A percentile compares a stretch with the other conserved stretches of the same genome.
phyloP scores from a whole-genome alignment of 2,888 invertebrate species.

The Chrysodeixis includens region DNA sequence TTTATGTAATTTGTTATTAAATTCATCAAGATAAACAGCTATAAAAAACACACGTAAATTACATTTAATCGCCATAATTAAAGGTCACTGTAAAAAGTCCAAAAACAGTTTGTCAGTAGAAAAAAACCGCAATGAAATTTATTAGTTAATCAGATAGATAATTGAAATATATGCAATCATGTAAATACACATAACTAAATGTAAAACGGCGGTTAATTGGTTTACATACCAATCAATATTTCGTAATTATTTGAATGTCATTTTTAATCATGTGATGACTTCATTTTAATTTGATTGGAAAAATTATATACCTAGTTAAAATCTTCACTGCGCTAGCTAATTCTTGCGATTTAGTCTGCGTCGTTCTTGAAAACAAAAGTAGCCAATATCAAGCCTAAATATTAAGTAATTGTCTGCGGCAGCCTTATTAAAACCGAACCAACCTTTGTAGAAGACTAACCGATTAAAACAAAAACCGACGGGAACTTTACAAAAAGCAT shows the following conservation, averaged over 20 bases:
- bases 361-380: too few relatives aligned
- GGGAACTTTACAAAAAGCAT: too few relatives aligned
- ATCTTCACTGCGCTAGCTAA: too few relatives aligned
- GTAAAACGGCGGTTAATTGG: slow-evolving; percentile 50
- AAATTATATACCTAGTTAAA: too few relatives aligned
- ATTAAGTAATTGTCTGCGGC: too few relatives aligned
- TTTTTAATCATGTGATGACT: slow-evolving; percentile 21
- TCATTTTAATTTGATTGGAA: background rate
- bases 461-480: too few relatives aligned
- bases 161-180: slow-evolving; percentile 46
- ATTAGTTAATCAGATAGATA: slow-evolving; percentile 26
- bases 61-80: slow-evolving; percentile 31
- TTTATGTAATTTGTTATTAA: background rate
- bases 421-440: too few relatives aligned
- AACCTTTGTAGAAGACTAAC: too few relatives aligned
- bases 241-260: slow-evolving; percentile 47
- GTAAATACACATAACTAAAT: slow-evolving; percentile 41
- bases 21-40: slow-evolving; percentile 12
- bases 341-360: too few relatives aligned
- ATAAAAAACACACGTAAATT: slow-evolving; percentile 42
- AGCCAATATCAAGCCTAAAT: too few relatives aligned
- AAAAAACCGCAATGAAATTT: slow-evolving; percentile 15
- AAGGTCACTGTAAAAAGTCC: slow-evolving; percentile 20
- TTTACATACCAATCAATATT: slow-evolving; percentile 53
- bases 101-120: slow-evolving; percentile 24